These are phyloP conservation scores for Carcinoscorpius rotundicauda DNA, from an alignment of 1,140 invertebrate species.

Conservation along the genomic window DNA sequence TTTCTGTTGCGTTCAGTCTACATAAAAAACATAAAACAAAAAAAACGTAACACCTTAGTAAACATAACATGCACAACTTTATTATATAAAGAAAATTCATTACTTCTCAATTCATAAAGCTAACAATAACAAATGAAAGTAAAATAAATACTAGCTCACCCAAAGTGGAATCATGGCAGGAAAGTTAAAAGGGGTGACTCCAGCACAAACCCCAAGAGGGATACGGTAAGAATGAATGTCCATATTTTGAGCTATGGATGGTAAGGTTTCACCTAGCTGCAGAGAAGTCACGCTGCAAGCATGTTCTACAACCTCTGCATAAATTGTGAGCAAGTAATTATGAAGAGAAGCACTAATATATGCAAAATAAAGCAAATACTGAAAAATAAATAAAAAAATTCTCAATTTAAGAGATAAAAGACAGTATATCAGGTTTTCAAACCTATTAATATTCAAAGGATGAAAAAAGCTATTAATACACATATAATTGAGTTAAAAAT, in stretches of 20 bases:
- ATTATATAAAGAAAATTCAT: no score
- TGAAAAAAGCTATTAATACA: no score
- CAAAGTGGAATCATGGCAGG: constrained; percentile 99
- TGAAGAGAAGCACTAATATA: neutral
- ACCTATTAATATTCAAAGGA: no score
- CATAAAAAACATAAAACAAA: no score
- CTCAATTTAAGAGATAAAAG: neutral
- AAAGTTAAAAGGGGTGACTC: constrained; percentile 86
- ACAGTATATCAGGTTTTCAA: neutral
- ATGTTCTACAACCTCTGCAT: constrained; percentile 88
- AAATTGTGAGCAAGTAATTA: neutral
- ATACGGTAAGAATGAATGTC: constrained; percentile 77
- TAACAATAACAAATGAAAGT: no score
- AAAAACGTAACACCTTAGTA: no score
- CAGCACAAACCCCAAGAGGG: constrained; percentile 78
- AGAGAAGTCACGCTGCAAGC: constrained; percentile 84
- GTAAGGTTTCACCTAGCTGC: constrained; percentile 82
- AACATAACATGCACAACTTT: no score
- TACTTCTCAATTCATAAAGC: no score
- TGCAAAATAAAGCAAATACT: neutral
- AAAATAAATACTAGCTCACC: constrained; percentile 35
- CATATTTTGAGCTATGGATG: constrained; percentile 86
- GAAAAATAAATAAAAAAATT: neutral
- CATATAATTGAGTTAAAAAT: no score
- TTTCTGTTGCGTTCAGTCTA: no score